phyloP scores from a whole-genome alignment of 2,888 invertebrate genomes.

The Trichogramma dendrolimi region DNA sequence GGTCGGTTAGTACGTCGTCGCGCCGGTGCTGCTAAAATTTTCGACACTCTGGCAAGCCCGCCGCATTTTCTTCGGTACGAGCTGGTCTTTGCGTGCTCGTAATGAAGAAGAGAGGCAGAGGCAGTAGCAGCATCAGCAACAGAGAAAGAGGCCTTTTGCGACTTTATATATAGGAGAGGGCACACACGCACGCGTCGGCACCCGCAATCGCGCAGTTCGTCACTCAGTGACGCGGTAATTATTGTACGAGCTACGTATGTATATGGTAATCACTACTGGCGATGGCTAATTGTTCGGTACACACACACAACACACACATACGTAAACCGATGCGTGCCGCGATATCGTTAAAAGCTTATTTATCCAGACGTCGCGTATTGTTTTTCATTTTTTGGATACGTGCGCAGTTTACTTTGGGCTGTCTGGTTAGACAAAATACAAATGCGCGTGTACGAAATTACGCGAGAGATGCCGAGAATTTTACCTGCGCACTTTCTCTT shows the following conservation, averaged over 20 bases:
- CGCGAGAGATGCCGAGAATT: too few species aligned
- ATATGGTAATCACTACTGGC: conserved; percentile 33
- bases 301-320: not conserved
- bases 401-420: too few species aligned
- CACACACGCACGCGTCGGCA: not conserved
- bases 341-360: conserved; percentile 23
- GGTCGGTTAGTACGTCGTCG: too few species aligned
- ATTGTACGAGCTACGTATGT: conserved; percentile 30
- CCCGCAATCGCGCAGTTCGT: conserved; percentile 9
- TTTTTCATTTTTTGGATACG: not conserved
- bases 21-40: too few species aligned
- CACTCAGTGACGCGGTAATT: conserved; percentile 35
- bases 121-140: too few species aligned
- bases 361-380: conserved; percentile 24
- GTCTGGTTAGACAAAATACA: too few species aligned
- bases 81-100: not conserved
- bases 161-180: not conserved
- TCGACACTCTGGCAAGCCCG: too few species aligned
- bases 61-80: too few species aligned
- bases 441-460: too few species aligned
- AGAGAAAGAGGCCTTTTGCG: not conserved
- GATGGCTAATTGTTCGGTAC: conserved; percentile 33
- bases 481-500: too few species aligned
- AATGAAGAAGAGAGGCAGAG: not conserved
- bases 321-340: not conserved